A percentile compares a stretch with the other conserved stretches of the same genome.
Conservation (phyloP, 2,888 invertebrate species). For the Melikaiella ostensackeni region DNA sequence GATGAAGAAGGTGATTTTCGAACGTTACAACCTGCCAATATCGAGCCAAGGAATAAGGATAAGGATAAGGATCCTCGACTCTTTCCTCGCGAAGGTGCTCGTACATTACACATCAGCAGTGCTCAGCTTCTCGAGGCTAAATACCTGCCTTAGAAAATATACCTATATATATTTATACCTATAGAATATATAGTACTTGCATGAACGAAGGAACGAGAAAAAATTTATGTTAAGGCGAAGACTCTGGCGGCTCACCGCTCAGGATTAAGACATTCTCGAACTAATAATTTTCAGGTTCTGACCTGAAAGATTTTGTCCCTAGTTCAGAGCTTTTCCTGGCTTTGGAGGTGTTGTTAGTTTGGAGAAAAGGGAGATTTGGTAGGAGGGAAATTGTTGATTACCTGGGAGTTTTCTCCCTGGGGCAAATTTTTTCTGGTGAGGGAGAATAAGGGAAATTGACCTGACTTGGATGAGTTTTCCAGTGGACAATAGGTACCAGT, state of each 20-base stretch:
- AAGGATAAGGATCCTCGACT: constrained; percentile 16
- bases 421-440: constrained; percentile 32
- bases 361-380: constrained; percentile 31
- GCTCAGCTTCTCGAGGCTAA: constrained; percentile 26
- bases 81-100: constrained; percentile 12
- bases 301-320: constrained; percentile 69
- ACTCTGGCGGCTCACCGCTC: constrained; percentile 60
- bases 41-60: neutral
- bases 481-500: constrained; percentile 65
- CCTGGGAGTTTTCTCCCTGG: constrained; percentile 34
- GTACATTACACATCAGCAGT: constrained; percentile 15
- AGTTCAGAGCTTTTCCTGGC: constrained; percentile 45
- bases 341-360: constrained; percentile 18
- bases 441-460: constrained; percentile 36
- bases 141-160: constrained; percentile 32
- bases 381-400: constrained; percentile 26
- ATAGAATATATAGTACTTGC: constrained; percentile 25
- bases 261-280: constrained; percentile 74
- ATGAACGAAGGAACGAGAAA: constrained; percentile 53
- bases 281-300: constrained; percentile 72
- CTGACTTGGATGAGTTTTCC: constrained; percentile 47
- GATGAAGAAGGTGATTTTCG: constrained; percentile 20
- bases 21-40: constrained; percentile 10
- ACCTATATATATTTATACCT: constrained; percentile 41
- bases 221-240: constrained; percentile 65